These are phyloP conservation scores for Chondrosia reniformis DNA, from an alignment of 37 sponge, comb jelly and placozoan genomes.

Conservation along the genomic window DNA sequence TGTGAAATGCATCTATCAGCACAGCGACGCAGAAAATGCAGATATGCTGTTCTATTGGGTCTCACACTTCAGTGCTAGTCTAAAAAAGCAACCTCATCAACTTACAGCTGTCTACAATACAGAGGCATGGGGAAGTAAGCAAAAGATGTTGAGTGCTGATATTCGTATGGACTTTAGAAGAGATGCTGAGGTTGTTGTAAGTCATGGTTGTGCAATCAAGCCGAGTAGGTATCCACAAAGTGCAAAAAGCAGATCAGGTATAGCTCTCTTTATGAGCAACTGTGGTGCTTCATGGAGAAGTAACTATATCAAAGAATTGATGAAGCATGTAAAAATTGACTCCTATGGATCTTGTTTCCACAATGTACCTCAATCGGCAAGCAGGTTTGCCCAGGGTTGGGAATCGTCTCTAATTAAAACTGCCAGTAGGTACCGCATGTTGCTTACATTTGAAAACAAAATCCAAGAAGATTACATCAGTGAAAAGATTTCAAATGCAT, in stretches of 20 bases:
- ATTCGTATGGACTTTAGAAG: too few relatives aligned
- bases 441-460: conserved; percentile 13
- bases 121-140: too few relatives aligned
- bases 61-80: too few relatives aligned
- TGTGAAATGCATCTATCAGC: too few relatives aligned
- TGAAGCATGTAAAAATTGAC: conserved; percentile 12
- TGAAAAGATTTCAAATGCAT: neutral
- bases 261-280: conserved; percentile 21
- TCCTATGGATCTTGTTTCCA: conserved; percentile 12
- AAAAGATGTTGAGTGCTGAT: too few relatives aligned
- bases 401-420: neutral
- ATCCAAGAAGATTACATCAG: neutral
- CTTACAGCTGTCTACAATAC: too few relatives aligned
- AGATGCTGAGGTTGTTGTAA: too few relatives aligned
- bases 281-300: neutral
- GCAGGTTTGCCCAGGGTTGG: neutral
- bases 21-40: too few relatives aligned
- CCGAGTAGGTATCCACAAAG: too few relatives aligned
- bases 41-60: too few relatives aligned
- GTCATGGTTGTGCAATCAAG: too few relatives aligned
- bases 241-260: neutral
- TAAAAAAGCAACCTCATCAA: too few relatives aligned
- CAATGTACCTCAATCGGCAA: neutral
- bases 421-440: conserved; percentile 6
- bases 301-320: neutral